Evolutionary conservation across 2,113 vertebrate genomes (phyloP).

Genomic region (Prunella fulvescens): DNA sequence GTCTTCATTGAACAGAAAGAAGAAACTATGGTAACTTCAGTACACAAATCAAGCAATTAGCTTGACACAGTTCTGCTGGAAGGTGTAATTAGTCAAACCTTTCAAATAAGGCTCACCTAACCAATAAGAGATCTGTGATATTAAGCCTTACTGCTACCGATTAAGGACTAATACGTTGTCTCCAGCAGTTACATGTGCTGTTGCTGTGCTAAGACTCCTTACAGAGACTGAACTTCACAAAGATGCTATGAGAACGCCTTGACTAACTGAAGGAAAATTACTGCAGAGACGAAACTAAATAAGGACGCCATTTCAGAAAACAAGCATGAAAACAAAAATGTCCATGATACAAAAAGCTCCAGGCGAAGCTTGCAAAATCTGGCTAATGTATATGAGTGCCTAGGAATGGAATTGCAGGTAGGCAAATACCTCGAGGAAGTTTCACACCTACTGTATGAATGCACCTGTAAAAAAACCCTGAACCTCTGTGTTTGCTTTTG

Average conservation of each 20-base stretch:
- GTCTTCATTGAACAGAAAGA: not conserved
- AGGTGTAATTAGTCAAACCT: not conserved
- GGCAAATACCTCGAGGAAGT: not conserved
- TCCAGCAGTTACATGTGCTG: not conserved
- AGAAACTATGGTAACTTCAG: not conserved
- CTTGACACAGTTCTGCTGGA: not conserved
- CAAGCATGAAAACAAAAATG: accelerated
- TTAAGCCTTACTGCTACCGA: not conserved
- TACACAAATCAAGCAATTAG: not conserved
- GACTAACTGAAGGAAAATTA: not conserved
- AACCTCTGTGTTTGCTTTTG: not conserved
- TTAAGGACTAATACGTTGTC: not conserved
- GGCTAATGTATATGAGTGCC: not conserved
- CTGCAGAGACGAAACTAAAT: not conserved
- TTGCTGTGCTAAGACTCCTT: not conserved
- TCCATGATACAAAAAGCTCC: not conserved
- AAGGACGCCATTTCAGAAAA: not conserved
- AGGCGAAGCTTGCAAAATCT: not conserved
- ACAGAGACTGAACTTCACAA: not conserved
- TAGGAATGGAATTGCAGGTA: not conserved
- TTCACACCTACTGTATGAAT: not conserved
- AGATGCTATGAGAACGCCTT: not conserved
- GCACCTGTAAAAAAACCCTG: not conserved
- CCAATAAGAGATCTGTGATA: not conserved
- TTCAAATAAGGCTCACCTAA: not conserved